These are phyloP conservation scores for Alauda arvensis DNA, from an alignment of 2,797 vertebrate species.

Conservation along the genomic window DNA sequence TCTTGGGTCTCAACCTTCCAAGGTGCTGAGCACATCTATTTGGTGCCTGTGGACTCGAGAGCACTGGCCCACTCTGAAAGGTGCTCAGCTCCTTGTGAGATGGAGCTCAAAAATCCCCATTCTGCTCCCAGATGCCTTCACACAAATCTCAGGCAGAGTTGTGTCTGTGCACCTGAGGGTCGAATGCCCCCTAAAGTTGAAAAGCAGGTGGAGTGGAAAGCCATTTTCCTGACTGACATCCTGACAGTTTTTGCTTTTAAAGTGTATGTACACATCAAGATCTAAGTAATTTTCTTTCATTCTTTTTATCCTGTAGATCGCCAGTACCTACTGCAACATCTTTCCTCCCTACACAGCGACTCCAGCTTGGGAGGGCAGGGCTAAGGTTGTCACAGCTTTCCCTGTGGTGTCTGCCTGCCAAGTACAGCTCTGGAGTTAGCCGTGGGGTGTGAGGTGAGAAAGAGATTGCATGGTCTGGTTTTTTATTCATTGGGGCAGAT, in stretches of 20 bases:
- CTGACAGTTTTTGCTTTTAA: conserved; percentile 75
- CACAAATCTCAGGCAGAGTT: conserved; percentile 55
- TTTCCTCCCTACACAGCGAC: conserved; percentile 87
- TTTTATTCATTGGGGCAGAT: conserved; percentile 73
- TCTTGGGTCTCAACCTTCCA: conserved; percentile 42
- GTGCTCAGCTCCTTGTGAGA: conserved; percentile 23
- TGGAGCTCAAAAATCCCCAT: conserved; percentile 11
- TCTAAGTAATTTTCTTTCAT: conserved; percentile 83
- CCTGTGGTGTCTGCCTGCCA: conserved; percentile 87
- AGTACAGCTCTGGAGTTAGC: conserved; percentile 86
- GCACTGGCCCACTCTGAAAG: neutral
- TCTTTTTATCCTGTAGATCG: conserved; percentile 85
- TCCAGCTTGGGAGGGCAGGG: conserved; percentile 86
- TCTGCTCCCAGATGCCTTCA: conserved; percentile 45
- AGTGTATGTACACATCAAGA: conserved; percentile 79
- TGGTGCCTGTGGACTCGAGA: neutral
- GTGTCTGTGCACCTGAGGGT: conserved; percentile 37
- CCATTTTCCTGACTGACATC: conserved; percentile 65
- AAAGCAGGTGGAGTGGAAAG: conserved; percentile 69
- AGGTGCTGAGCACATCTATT: conserved; percentile 24
- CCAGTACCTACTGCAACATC: conserved; percentile 87
- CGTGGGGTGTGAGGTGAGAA: conserved; percentile 86
- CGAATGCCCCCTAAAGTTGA: conserved; percentile 20
- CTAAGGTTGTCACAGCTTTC: conserved; percentile 84
- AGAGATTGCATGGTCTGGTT: conserved; percentile 86